These are phyloP conservation scores for Sebastiscus tertius DNA, from an alignment of 2,797 vertebrate genomes.

Conservation along the genomic window DNA sequence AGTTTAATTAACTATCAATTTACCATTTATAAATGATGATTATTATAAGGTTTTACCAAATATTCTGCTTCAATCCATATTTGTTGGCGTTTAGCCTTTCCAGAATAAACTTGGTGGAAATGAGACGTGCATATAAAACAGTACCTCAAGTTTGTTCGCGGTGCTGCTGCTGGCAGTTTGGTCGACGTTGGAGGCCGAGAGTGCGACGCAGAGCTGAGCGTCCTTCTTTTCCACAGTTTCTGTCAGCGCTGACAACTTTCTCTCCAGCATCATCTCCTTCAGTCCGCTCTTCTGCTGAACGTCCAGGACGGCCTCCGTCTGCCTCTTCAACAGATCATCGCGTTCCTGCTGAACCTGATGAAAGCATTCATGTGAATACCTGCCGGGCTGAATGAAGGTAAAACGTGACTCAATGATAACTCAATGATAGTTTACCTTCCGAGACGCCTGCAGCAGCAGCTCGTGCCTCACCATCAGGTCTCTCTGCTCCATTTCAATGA, in stretches of 20 bases:
- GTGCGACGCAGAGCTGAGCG: constrained; percentile 31
- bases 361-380: accelerated
- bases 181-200: not conserved
- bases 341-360: constrained; percentile 62
- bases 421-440: constrained; percentile 46
- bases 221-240: constrained; percentile 40
- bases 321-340: constrained; percentile 53
- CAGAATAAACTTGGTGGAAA: not conserved
- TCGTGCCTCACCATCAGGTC: constrained; percentile 46
- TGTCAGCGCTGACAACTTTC: constrained; percentile 35
- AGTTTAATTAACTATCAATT: too few relatives aligned
- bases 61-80: too few relatives aligned
- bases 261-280: constrained; percentile 57
- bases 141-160: not conserved
- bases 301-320: constrained; percentile 47
- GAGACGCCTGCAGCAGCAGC: constrained; percentile 55
- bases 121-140: not conserved
- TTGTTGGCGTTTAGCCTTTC: too few relatives aligned
- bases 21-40: too few relatives aligned
- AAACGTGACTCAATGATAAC: too few relatives aligned
- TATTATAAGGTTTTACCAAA: too few relatives aligned
- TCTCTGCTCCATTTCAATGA: constrained; percentile 22
- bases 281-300: constrained; percentile 44
- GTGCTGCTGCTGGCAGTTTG: not conserved
- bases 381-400: accelerated